These are phyloP conservation scores for Serinus canaria DNA, from an alignment of 2,113 vertebrate genomes.

Conservation along the genomic window DNA sequence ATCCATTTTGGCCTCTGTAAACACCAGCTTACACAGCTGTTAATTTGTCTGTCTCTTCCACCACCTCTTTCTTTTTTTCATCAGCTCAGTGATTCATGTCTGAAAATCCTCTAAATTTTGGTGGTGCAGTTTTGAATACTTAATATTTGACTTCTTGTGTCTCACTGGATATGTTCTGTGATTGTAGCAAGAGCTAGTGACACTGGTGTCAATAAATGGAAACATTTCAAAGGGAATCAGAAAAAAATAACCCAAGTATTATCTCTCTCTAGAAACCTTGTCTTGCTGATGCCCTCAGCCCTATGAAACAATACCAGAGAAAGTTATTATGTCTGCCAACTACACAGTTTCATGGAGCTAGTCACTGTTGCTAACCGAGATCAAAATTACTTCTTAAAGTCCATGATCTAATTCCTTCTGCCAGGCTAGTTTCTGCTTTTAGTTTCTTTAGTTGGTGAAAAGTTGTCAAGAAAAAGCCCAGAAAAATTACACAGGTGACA, in stretches of 20 bases:
- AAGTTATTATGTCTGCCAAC: neutral
- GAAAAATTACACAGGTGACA: neutral
- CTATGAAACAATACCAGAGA: neutral
- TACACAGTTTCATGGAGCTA: neutral
- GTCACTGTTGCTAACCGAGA: neutral
- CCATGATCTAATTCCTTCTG: neutral
- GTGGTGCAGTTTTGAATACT: neutral
- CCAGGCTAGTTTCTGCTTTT: neutral
- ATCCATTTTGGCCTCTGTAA: neutral
- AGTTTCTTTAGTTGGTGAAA: neutral
- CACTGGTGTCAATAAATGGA: neutral
- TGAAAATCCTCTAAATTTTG: neutral
- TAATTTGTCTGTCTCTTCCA: neutral
- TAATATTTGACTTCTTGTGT: neutral
- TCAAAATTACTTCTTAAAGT: neutral
- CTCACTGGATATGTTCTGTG: neutral
- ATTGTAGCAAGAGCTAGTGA: neutral
- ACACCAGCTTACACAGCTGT: neutral
- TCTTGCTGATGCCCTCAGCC: neutral
- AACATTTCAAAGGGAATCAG: neutral
- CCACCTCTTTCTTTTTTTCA: neutral
- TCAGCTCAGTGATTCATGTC: neutral
- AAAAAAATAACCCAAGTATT: neutral
- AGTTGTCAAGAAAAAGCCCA: neutral
- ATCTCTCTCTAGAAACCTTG: neutral